Percentiles rank a stretch among this genome's conserved stretches.
These are phyloP conservation scores for Acleris laterana DNA, from an alignment of 2,888 invertebrate genomes.

Conservation along the genomic window DNA sequence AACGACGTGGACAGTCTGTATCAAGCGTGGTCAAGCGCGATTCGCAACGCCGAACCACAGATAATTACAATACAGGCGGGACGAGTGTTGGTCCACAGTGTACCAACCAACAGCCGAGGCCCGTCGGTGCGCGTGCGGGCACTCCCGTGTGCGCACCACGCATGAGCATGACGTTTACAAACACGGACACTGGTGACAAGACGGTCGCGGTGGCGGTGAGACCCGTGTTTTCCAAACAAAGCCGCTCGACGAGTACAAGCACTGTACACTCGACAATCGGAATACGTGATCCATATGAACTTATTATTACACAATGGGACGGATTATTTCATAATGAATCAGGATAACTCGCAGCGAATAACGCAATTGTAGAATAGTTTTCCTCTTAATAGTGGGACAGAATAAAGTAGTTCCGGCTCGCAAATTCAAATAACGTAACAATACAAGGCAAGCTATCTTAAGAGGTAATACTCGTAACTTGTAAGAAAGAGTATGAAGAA, in stretches of 20 bases:
- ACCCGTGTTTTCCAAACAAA: slow-evolving; percentile 13
- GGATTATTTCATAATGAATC: slow-evolving; percentile 8
- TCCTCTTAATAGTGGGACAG: too few species aligned
- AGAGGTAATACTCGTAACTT: too few species aligned
- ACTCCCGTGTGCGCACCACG: too few species aligned
- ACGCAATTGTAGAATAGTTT: not conserved
- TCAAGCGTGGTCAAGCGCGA: not conserved
- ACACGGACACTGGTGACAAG: not conserved
- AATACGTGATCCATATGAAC: not conserved
- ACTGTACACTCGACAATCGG: not conserved
- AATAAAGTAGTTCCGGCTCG: too few species aligned
- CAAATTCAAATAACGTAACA: too few species aligned
- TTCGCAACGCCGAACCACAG: not conserved
- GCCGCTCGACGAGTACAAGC: not conserved
- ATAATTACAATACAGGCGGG: too few species aligned
- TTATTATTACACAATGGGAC: too few species aligned
- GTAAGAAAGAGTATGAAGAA: too few species aligned
- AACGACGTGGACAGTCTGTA: not conserved
- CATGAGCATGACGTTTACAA: not conserved
- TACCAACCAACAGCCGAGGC: too few species aligned
- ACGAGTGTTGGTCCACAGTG: too few species aligned
- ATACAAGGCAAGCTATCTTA: too few species aligned
- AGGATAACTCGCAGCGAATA: not conserved
- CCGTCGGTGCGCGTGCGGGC: too few species aligned
- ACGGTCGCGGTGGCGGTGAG: not conserved